Base-by-base conservation (phyloP, 2,888 invertebrate genomes). In the Perithous albicinctus region DNA sequence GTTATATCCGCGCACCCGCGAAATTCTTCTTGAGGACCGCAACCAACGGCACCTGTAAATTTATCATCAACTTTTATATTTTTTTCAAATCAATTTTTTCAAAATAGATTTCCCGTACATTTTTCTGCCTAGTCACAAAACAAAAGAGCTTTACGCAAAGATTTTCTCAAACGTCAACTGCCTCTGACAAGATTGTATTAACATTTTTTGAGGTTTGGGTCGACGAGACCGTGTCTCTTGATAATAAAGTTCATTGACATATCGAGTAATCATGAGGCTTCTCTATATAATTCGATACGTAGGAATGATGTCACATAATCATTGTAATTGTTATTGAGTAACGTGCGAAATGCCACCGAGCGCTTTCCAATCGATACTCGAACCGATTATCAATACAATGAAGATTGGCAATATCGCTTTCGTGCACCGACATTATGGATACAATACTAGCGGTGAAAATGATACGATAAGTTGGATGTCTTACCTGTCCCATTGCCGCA, bases 21-120 rank as follows among this genome's bases (percentile, higher is more conserved):
- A 89, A 98, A 98, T 89, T 97, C 97, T 91, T 98, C 98, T 90
- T 98, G 98, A 0, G 96, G 96, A 0, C 98, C 98, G 89, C 98
- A 98, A 0, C 98, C 98, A 0, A 98, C 96, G 0, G 96, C 96
- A 38, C 96, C 97, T 61, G 95, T 8, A 63, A 82, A 66, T 18
- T 29, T 32, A 15, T 0, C 8, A 32, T 15, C 3, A 59, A 5
- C 1, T 32, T 54, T 12, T 6, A 8, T 35, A 32, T 7, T 8
- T 51, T 32, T 32, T 2, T 32, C 15, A 29, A 35, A 56, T 26
- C 18, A 51, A 67, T n/a, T 66, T 8, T 48, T 7, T 23, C n/a
- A n/a, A n/a, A n/a, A n/a, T n/a, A n/a, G n/a, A n/a, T n/a, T n/a
- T n/a, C n/a, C n/a, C n/a, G n/a, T n/a, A n/a, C n/a, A n/a, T n/a